Base-by-base conservation (phyloP, 1,140 invertebrate species). In the Euura lappo region DNA sequence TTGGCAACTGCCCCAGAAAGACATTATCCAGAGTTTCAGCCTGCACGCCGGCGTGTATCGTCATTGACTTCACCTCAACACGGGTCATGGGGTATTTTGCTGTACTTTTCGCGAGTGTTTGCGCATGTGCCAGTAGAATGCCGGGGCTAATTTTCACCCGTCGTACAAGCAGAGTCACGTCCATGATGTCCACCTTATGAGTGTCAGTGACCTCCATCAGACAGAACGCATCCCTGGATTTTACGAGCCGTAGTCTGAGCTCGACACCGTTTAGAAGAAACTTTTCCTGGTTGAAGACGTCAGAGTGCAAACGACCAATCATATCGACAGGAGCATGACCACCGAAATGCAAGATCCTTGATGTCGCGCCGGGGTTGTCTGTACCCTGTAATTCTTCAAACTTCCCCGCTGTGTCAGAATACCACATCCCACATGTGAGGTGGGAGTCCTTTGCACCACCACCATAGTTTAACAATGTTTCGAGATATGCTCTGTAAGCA, bases 81-180 rank as follows among this genome's bases (percentile, higher is more conserved):
- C 82, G 71, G 5, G 83, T 85, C 11, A 87, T 75, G 2, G 84
- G 84, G 79, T 86, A 85, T 79, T 87, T 86, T 7, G 84, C 83
- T 6, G 83, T 83, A 42, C 80, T 77, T 65, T 79, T 72, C 0
- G 81, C 75, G 71, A 86, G 75, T 13, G 83, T 77, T 77, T 83
- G 82, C 72, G 82, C 76, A 76, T 86, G 82, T 2, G 79, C 77
- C 10, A 87, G 70, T 70, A 85, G 74, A 5, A 86, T 75, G 13
- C 70, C 75, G 44, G 82, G 84, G 71, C 79, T 83, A 10, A 86
- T 83, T 75, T 83, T 79, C 7, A 74, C 77, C 75, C 76, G 76
- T 45, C 84, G 75, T 8, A 86, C 76, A 13, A 83, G 74, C 10
- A 87, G 75, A 28, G 80, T 78, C 7, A 84, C 81, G 68, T 83